Evolutionary conservation across 2,888 invertebrate species (phyloP).

Genomic region (Geophilus truncorum): DNA sequence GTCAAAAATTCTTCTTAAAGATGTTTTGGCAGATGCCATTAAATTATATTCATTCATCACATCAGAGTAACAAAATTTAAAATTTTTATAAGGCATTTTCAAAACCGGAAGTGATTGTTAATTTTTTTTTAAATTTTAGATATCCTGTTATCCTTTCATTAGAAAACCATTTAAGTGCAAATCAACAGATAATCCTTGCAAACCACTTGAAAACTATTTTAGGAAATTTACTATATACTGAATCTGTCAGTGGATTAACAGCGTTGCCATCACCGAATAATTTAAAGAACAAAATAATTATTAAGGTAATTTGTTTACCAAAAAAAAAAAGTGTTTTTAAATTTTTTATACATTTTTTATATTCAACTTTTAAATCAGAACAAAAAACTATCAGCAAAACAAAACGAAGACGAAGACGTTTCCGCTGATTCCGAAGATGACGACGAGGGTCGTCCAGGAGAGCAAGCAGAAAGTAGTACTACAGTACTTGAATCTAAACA

Average conservation of each 20-base stretch:
- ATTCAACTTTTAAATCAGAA: not conserved
- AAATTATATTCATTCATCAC: slow-evolving; percentile 51
- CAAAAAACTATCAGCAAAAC: not conserved
- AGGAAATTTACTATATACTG: slow-evolving; percentile 48
- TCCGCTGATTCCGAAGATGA: not conserved
- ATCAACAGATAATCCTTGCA: slow-evolving; percentile 26
- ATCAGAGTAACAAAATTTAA: slow-evolving; percentile 47
- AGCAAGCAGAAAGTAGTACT: not conserved
- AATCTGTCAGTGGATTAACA: slow-evolving; percentile 47
- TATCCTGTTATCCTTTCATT: slow-evolving; percentile 54
- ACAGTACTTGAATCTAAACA: not conserved
- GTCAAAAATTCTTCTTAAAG: slow-evolving; percentile 49
- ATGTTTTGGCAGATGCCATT: slow-evolving; percentile 51
- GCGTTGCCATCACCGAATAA: slow-evolving; percentile 52
- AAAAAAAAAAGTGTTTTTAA: not conserved
- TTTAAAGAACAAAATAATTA: slow-evolving; percentile 51
- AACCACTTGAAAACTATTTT: slow-evolving; percentile 28
- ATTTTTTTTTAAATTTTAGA: slow-evolving; percentile 34
- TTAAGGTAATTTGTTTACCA: slow-evolving; percentile 47
- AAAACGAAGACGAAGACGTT: not conserved
- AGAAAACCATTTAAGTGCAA: slow-evolving; percentile 52
- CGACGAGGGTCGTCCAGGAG: not conserved
- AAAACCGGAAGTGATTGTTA: too few species aligned
- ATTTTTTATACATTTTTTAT: not conserved
- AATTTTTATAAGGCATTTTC: too few species aligned